Evolutionary conservation across 1,140 invertebrate species (phyloP), one percentile per base, ranked within the genome.

Genomic region (Portunus trituberculatus): DNA sequence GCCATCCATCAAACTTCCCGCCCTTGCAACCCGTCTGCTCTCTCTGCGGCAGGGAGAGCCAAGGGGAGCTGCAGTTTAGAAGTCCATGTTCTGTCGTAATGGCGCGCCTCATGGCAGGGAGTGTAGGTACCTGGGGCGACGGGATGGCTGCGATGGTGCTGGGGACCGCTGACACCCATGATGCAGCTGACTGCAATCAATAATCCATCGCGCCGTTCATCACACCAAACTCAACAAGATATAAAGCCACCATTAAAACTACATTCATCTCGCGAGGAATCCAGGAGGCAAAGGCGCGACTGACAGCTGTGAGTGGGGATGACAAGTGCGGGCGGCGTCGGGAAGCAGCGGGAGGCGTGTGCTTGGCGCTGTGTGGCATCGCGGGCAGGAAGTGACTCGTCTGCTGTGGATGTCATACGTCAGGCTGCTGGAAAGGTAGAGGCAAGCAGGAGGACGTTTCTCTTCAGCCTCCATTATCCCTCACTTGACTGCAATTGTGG

Each of bases 401-500:
- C 86, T 46, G 86, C 86, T 28, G 86, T 29, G 86, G 86, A 39
- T 88, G 86, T 88, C 86, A 46, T 88, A 88, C n/a, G 32, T 88
- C 86, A 88, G 86, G 14, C 32, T 46, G 45, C 86, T 46, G 45
- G 45, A 46, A 45, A 46, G 45, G 31, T 45, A 32, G 32, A 39
- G 86, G 45, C 86, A 76, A 76, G 67, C 67, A 76, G 67, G 86
- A 45, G 86, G 86, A 46, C 45, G 86, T 88, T 29, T 88, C 86
- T 88, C 86, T 45, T 88, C 86, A 88, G 32, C n/a, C 90, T 91
- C 90, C 59, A 67, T 91, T 91, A 91, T 67, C 90, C 46, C 46
- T 31, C 90, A 91, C 90, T 91, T 59, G 28, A 67, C 20, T 20
- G 28, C 28, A n/a, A 59, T 76, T 76, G n/a, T 76, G 67, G 20